Evolutionary conservation across 2,888 invertebrate species (phyloP).

Genomic region (Deilephila porcellus): DNA sequence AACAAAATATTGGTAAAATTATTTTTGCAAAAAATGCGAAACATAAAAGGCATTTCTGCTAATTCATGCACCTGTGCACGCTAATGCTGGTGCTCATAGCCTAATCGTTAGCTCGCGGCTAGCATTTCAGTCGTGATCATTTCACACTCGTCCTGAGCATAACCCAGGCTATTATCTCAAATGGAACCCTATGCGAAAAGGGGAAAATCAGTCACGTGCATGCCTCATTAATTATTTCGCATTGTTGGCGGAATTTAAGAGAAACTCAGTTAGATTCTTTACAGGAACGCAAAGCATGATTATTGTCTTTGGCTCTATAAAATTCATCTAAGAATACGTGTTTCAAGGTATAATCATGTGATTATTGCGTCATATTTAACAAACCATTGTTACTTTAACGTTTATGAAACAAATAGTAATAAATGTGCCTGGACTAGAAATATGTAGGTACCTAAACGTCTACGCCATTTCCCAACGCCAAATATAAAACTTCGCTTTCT

Average conservation of each 20-base stretch:
- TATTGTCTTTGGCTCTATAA: too few species aligned
- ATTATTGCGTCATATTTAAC: too few species aligned
- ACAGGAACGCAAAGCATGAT: too few species aligned
- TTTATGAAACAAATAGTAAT: too few species aligned
- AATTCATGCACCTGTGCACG: constrained; percentile 39
- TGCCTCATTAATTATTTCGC: background rate
- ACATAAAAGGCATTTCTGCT: constrained; percentile 28
- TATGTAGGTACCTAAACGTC: too few species aligned
- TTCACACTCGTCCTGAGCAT: constrained; percentile 56
- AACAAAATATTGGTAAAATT: background rate
- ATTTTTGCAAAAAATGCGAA: background rate
- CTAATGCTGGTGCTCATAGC: constrained; percentile 50
- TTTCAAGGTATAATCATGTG: too few species aligned
- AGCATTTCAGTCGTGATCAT: constrained; percentile 61
- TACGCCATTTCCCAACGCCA: too few species aligned
- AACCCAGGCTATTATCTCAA: constrained; percentile 42
- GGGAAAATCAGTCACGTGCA: constrained; percentile 9
- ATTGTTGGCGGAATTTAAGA: background rate
- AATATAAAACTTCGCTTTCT: too few species aligned
- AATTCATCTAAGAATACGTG: too few species aligned
- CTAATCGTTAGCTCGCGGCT: constrained; percentile 69
- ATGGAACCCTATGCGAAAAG: constrained; percentile 18
- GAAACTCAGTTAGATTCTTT: too few species aligned
- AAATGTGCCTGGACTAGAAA: too few species aligned
- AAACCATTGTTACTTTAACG: too few species aligned